A percentile compares a stretch with the other conserved stretches of the same genome.
phyloP scores from a whole-genome alignment of 1,140 invertebrate species.

The Marisa cornuarietis region DNA sequence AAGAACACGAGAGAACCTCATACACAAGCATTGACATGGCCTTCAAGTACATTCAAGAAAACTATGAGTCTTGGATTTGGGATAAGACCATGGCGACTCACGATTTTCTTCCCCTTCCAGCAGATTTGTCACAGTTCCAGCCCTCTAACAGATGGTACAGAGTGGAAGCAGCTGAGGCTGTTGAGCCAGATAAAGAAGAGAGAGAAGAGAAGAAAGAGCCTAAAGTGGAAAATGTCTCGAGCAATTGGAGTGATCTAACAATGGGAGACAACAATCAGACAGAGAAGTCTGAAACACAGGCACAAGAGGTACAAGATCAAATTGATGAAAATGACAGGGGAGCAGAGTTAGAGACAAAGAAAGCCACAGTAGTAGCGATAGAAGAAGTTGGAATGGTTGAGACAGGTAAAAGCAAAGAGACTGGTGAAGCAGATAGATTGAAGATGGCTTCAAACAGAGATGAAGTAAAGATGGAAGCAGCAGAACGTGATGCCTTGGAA shows the following conservation, averaged over 20 bases:
- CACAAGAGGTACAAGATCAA: too few relatives aligned
- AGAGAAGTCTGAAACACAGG: too few relatives aligned
- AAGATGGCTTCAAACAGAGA: too few relatives aligned
- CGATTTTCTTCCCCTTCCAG: neutral
- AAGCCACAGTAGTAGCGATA: neutral
- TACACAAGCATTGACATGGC: constrained; percentile 49
- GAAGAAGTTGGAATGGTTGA: too few relatives aligned
- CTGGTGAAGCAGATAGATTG: too few relatives aligned
- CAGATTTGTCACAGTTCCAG: neutral
- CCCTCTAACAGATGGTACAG: neutral
- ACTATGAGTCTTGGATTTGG: constrained; percentile 3
- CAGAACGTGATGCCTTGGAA: too few relatives aligned
- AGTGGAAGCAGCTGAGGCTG: neutral
- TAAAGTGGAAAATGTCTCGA: too few relatives aligned
- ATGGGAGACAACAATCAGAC: too few relatives aligned
- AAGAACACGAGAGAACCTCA: constrained; percentile 54
- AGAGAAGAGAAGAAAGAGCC: neutral
- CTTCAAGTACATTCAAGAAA: constrained; percentile 52
- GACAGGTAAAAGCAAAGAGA: too few relatives aligned
- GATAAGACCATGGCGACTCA: neutral
- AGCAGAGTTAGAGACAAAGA: neutral
- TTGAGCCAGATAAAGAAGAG: neutral
- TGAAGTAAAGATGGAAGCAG: too few relatives aligned
- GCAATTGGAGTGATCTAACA: too few relatives aligned
- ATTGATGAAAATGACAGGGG: neutral